A percentile compares a stretch with the other conserved stretches of the same genome.
Conservation (phyloP, 2,888 invertebrate species). For the Polyommatus iphigenia region DNA sequence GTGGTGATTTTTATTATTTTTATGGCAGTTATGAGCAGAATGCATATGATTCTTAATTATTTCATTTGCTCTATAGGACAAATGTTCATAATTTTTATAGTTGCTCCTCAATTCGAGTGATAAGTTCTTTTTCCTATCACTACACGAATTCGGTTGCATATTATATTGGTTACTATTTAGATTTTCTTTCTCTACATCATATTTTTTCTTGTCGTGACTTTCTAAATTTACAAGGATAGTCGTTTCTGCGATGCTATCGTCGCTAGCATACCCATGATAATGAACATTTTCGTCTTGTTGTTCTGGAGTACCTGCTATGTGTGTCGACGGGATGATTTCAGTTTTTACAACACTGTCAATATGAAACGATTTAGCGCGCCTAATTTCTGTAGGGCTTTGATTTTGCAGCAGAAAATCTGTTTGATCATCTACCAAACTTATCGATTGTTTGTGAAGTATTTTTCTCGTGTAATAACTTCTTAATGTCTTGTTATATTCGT, state of each 20-base stretch:
- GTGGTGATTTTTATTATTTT: constrained; percentile 16
- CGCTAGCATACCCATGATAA: constrained; percentile 78
- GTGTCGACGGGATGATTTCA: constrained; percentile 8
- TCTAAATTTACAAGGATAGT: constrained; percentile 73
- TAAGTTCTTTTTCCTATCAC: constrained; percentile 53
- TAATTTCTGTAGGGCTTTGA: constrained; percentile 4
- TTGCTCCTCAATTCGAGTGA: constrained; percentile 61
- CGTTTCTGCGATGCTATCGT: constrained; percentile 74
- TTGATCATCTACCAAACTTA: not conserved
- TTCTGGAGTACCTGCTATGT: constrained; percentile 19
- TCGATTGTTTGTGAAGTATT: not conserved
- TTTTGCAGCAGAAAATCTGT: constrained; percentile 8
- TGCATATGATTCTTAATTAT: constrained; percentile 39
- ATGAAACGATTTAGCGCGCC: constrained; percentile 22
- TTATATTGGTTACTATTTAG: constrained; percentile 28
- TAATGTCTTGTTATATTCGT: constrained; percentile 22
- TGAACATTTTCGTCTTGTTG: constrained; percentile 46
- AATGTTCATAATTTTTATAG: constrained; percentile 46
- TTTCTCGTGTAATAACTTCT: constrained; percentile 1
- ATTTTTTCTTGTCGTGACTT: constrained; percentile 49
- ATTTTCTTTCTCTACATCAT: constrained; percentile 44
- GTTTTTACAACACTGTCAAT: not conserved
- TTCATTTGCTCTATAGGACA: constrained; percentile 23
- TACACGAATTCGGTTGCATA: constrained; percentile 38
- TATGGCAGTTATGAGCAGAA: not conserved